Conservation (phyloP, 1,140 invertebrate species). For the Drosophila lowei region DNA sequence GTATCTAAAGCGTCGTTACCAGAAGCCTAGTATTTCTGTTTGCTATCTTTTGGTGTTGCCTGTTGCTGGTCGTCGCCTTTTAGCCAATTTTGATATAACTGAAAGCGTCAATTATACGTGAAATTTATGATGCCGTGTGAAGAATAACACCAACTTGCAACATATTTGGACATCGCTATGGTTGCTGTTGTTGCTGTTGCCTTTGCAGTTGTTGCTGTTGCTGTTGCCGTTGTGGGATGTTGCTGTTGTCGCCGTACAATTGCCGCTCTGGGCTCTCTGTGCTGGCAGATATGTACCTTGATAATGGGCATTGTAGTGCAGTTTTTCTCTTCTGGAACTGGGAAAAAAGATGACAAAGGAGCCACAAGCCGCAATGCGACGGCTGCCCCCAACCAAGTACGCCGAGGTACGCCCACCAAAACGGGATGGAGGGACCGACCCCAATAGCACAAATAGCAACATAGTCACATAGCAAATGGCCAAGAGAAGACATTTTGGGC, state of each 20-base stretch:
- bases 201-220: conserved; percentile 15
- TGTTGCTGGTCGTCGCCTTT: conserved; percentile 54
- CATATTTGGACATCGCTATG: conserved; percentile 74
- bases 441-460: conserved; percentile 14
- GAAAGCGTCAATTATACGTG: conserved; percentile 82
- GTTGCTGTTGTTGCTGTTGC: conserved; percentile 16
- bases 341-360: conserved; percentile 71
- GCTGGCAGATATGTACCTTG: conserved; percentile 66
- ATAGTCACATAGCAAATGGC: conserved; percentile 24
- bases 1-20: too few relatives aligned
- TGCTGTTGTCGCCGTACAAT: conserved; percentile 26
- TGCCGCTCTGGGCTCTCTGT: conserved; percentile 44
- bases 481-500: conserved; percentile 81
- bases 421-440: conserved; percentile 6
- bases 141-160: conserved; percentile 82
- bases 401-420: conserved; percentile 67
- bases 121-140: conserved; percentile 82
- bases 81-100: conserved; percentile 82
- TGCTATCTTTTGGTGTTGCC: conserved; percentile 1
- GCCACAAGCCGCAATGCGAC: conserved; percentile 28
- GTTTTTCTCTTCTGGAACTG: conserved; percentile 26
- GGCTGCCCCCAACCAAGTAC: conserved; percentile 38
- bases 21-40: too few relatives aligned
- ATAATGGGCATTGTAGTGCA: conserved; percentile 78
- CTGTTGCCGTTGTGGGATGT: conserved; percentile 49